phyloP scores from a whole-genome alignment of 1,140 invertebrate genomes.

The Heterodera carotae region DNA sequence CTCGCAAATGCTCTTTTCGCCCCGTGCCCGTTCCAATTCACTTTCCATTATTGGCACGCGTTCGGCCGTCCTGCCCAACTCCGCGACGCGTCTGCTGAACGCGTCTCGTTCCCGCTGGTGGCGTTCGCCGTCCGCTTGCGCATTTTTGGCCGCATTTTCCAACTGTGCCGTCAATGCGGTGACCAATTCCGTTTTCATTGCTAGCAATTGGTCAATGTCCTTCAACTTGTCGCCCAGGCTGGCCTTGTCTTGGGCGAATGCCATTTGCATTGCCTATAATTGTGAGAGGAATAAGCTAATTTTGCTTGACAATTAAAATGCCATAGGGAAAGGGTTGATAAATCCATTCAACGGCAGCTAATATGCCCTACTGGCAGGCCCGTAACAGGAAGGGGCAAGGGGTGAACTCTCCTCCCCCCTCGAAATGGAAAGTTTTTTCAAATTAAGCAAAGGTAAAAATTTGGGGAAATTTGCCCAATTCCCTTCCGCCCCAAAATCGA shows the following conservation, averaged over 20 bases:
- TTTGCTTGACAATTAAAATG: too few species aligned
- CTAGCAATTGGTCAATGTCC: slow-evolving; percentile 58
- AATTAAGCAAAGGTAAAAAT: too few species aligned
- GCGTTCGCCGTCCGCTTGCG: slow-evolving; percentile 37
- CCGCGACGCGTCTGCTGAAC: slow-evolving; percentile 45
- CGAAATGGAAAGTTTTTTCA: too few species aligned
- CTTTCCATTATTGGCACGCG: slow-evolving; percentile 48
- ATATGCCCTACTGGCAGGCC: too few species aligned
- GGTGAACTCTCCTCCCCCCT: too few species aligned
- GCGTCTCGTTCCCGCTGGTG: slow-evolving; percentile 55
- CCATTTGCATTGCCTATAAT: slow-evolving; percentile 44
- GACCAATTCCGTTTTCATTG: slow-evolving; percentile 56
- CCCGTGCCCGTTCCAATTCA: slow-evolving; percentile 49
- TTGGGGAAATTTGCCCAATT: too few species aligned
- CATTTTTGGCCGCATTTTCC: slow-evolving; percentile 50
- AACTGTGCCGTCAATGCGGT: slow-evolving; percentile 56
- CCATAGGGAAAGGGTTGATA: too few species aligned
- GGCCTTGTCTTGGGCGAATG: slow-evolving; percentile 49
- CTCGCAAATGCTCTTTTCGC: slow-evolving; percentile 55
- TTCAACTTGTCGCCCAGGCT: slow-evolving; percentile 56
- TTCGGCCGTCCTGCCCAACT: slow-evolving; percentile 44
- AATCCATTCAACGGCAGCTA: too few species aligned
- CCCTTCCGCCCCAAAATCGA: too few species aligned
- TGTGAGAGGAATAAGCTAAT: too few species aligned
- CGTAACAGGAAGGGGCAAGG: too few species aligned